A percentile compares a stretch with the other conserved stretches of the same genome.
phyloP scores from a whole-genome alignment of 2,113 vertebrate species.

The Epinephelus lanceolatus region DNA sequence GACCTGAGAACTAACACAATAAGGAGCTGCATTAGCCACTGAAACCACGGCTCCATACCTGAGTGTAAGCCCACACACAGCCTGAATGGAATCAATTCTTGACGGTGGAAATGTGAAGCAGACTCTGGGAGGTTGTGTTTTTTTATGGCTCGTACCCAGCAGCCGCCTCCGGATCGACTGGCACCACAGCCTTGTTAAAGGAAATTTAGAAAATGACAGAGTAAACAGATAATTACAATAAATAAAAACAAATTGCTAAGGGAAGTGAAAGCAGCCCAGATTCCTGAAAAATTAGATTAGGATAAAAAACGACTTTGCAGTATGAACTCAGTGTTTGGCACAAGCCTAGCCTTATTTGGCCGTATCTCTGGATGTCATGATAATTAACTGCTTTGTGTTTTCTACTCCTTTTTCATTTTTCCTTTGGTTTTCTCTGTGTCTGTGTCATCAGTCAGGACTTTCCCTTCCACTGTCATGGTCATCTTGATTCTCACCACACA shows the following conservation, averaged over 20 bases:
- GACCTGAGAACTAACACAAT: neutral
- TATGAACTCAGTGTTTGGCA: conserved; percentile 31
- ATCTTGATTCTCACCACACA: conserved; percentile 12
- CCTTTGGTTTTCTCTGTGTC: conserved; percentile 3
- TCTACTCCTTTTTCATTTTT: neutral
- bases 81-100: conserved; percentile 26
- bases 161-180: conserved; percentile 46
- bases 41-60: conserved; percentile 49
- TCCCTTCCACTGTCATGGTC: conserved; percentile 28
- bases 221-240: conserved; percentile 75
- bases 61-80: conserved; percentile 56
- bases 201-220: conserved; percentile 69
- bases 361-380: conserved; percentile 28
- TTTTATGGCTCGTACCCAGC: conserved; percentile 33
- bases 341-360: conserved; percentile 51
- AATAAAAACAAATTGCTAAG: conserved; percentile 71
- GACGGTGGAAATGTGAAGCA: conserved; percentile 49
- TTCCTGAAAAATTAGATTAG: conserved; percentile 58
- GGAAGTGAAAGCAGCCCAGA: conserved; percentile 65
- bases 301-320: conserved; percentile 28
- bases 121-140: conserved; percentile 1
- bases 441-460: conserved; percentile 35
- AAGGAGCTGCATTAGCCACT: conserved; percentile 2
- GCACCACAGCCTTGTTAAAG: conserved; percentile 74
- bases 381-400: conserved; percentile 49